Conservation (phyloP, 2,797 vertebrate genomes). For the Acanthurus lineatus region DNA sequence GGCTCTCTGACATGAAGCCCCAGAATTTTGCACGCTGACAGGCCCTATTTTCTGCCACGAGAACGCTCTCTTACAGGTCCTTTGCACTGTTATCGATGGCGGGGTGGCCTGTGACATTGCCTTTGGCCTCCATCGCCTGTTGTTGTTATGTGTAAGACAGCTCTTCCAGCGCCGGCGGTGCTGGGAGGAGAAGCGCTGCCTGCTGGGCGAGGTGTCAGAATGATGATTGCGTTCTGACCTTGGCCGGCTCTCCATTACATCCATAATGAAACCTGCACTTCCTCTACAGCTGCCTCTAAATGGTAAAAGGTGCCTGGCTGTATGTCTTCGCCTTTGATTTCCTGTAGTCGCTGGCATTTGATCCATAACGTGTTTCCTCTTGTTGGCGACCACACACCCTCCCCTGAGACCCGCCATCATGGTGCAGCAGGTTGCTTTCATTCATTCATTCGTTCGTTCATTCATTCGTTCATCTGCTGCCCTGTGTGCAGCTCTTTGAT, state of each 20-base stretch:
- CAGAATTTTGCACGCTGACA: constrained; percentile 59
- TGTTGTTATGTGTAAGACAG: constrained; percentile 74
- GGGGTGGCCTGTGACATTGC: constrained; percentile 76
- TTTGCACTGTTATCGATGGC: constrained; percentile 74
- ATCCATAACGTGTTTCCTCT: constrained; percentile 78
- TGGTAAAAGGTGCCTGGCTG: constrained; percentile 78
- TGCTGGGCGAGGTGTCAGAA: constrained; percentile 82
- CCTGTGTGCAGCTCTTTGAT: constrained; percentile 77
- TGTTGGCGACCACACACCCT: constrained; percentile 62
- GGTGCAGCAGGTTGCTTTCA: constrained; percentile 48
- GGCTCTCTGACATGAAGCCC: constrained; percentile 58
- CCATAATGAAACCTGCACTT: constrained; percentile 82
- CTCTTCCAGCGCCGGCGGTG: constrained; percentile 46
- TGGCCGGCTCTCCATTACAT: constrained; percentile 81
- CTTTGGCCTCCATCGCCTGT: constrained; percentile 70
- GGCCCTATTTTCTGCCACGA: constrained; percentile 67
- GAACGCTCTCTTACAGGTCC: constrained; percentile 70
- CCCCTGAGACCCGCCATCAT: constrained; percentile 68
- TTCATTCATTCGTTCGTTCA: constrained; percentile 24
- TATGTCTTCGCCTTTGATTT: constrained; percentile 81
- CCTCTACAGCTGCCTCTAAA: constrained; percentile 81
- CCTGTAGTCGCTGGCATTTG: constrained; percentile 83
- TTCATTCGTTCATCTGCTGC: constrained; percentile 50
- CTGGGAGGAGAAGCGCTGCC: constrained; percentile 70
- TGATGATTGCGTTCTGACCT: constrained; percentile 87